Evolutionary conservation across 1,140 invertebrate genomes (phyloP).

Genomic region (Pteromalus puparum): DNA sequence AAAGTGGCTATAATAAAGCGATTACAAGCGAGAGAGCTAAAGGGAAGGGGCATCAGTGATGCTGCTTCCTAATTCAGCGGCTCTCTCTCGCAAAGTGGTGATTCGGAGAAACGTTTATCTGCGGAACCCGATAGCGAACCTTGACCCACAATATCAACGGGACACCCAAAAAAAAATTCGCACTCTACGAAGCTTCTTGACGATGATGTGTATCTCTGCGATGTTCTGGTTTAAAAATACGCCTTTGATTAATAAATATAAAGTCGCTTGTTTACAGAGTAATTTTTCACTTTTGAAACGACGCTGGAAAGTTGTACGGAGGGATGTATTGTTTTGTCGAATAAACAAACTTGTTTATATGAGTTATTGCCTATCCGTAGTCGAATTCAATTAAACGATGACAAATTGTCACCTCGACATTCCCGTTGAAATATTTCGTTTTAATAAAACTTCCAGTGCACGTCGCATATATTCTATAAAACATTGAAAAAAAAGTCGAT

Average conservation of each 20-base stretch:
- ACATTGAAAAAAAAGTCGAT: neutral
- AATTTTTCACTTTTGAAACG: neutral
- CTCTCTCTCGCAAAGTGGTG: constrained; percentile 3
- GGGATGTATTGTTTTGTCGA: too few species aligned
- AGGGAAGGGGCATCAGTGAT: neutral
- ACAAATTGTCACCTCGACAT: neutral
- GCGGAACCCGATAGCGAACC: constrained; percentile 11
- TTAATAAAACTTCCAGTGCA: neutral
- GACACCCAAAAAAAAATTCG: neutral
- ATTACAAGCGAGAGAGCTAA: neutral
- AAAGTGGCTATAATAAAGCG: constrained; percentile 43
- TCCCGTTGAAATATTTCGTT: neutral
- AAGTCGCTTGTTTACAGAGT: neutral
- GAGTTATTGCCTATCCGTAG: too few species aligned
- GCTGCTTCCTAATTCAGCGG: constrained; percentile 15
- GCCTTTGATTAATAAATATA: neutral
- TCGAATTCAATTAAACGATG: too few species aligned
- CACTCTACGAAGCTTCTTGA: neutral
- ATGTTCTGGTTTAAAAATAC: neutral
- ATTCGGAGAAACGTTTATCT: constrained; percentile 33
- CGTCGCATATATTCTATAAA: neutral
- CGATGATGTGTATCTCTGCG: too few species aligned
- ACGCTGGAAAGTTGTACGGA: too few species aligned
- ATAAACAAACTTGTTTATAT: too few species aligned
- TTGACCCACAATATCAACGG: constrained; percentile 33